Evolutionary conservation across 2,888 invertebrate species (phyloP), one percentile per base, ranked within the genome.

Genomic region (Mamestra brassicae): DNA sequence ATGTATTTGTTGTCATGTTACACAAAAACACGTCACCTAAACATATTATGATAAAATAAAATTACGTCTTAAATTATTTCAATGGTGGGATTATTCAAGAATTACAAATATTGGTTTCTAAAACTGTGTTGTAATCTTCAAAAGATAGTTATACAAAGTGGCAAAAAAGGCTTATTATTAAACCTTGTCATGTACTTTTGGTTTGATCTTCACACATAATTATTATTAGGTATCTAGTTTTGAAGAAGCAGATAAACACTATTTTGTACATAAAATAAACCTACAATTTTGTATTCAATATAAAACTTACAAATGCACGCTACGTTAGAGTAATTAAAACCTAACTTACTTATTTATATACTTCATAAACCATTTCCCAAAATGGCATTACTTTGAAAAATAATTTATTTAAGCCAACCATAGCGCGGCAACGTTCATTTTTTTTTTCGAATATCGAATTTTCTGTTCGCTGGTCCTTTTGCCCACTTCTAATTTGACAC

Each of bases 31-130:
- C 34, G 57, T 42, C 1, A 60, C 52, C n/a, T 66, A 42, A 52
- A 38, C 45, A 47, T 55, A 64, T 6, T 55, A 64, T 6, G n/a
- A 26, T 26, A 45, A 34, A 42, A 68, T 47, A 36, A 50, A 77
- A 45, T 26, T 66, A 70, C 52, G 72, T 26, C 65, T 78, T 26
- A 26, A 78, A 38, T 62, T 74, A 67, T 61, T 60, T 72, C 50
- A 83, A 78, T 82, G 87, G 86, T 87, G 87, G 86, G 87, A 85
- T 85, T 78, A 77, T 61, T 85, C 71, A 78, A 69, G 67, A 67
- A 70, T 77, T 76, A 52, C 57, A 67, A 76, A 57, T 61, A 65
- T 57, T 61, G 8, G 54, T n/a, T 58, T 38, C n/a, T 11, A 38
- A 55, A 55, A 13, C 26, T 38, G 4, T 42, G 2, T 60, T 60